phyloP scores from a whole-genome alignment of 2,797 vertebrate species.

The Zalophus californianus region DNA sequence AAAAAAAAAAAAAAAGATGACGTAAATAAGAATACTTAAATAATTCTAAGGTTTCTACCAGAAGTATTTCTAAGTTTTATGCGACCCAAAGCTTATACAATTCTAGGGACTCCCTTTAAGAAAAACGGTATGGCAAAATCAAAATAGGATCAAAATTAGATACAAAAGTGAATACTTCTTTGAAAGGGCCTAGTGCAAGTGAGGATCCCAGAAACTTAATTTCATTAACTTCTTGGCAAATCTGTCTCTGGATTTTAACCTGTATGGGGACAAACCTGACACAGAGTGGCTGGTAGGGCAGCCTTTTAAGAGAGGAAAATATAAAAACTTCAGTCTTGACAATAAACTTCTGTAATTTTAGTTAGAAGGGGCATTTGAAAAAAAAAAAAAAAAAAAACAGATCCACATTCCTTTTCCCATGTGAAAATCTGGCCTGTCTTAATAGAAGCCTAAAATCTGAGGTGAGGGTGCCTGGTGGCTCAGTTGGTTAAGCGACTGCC shows the following conservation, averaged over 20 bases:
- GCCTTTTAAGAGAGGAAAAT: not conserved
- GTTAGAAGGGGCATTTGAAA: constrained; percentile 1
- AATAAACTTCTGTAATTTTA: not conserved
- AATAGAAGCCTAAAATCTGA: not conserved
- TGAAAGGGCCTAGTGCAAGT: not conserved
- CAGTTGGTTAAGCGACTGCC: too few relatives aligned
- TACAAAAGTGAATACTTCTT: not conserved
- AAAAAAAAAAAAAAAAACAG: constrained; percentile 4
- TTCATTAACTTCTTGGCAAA: not conserved
- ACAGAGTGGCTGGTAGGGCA: not conserved
- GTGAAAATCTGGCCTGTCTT: not conserved
- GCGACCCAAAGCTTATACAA: not conserved
- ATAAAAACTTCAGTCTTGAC: not conserved
- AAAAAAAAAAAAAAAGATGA: not conserved
- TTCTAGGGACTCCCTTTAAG: not conserved
- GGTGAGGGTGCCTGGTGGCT: not conserved
- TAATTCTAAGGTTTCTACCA: not conserved
- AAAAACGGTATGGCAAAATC: not conserved
- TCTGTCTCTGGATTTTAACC: not conserved
- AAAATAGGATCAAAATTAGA: too few relatives aligned
- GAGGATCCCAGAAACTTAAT: not conserved
- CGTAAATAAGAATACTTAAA: not conserved
- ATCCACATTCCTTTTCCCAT: not conserved
- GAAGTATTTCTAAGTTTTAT: not conserved
- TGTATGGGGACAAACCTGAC: not conserved